A percentile compares a stretch with the other conserved stretches of the same genome.
Evolutionary conservation across 2,113 vertebrate species (phyloP).

Genomic region (Cheirogaleus medius): DNA sequence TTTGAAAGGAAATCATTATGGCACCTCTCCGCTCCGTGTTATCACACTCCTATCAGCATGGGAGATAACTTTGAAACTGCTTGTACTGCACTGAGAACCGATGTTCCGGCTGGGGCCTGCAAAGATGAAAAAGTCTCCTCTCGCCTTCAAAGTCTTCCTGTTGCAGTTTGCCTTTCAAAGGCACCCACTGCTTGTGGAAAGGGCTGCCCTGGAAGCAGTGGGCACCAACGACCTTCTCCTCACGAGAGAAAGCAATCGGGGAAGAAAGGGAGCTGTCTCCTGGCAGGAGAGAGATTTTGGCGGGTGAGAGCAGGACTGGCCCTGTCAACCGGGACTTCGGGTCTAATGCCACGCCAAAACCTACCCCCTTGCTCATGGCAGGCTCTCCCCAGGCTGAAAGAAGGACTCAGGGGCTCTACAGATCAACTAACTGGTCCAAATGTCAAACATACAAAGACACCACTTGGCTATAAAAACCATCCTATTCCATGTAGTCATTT

Average conservation of each 20-base stretch:
- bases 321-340: background rate
- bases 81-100: slow-evolving; percentile 58
- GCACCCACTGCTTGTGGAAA: background rate
- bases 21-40: slow-evolving; percentile 51
- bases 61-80: slow-evolving; percentile 70
- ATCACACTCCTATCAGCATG: slow-evolving; percentile 62
- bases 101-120: slow-evolving; percentile 19
- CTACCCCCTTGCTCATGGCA: background rate
- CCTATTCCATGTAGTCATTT: background rate
- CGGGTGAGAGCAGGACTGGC: background rate
- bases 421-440: background rate
- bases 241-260: background rate
- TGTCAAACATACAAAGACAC: background rate
- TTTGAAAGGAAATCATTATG: slow-evolving; percentile 79
- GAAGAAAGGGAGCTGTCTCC: background rate
- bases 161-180: slow-evolving; percentile 53
- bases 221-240: background rate
- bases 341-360: background rate
- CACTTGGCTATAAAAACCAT: background rate
- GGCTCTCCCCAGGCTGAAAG: background rate
- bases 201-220: background rate
- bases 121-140: slow-evolving; percentile 56
- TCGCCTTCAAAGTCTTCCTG: slow-evolving; percentile 59
- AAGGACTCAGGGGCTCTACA: background rate
- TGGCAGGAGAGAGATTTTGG: background rate